A percentile compares a stretch with the other conserved stretches of the same genome.
Conservation (phyloP, 2,797 vertebrate genomes). For the Megaceryle alcyon region DNA sequence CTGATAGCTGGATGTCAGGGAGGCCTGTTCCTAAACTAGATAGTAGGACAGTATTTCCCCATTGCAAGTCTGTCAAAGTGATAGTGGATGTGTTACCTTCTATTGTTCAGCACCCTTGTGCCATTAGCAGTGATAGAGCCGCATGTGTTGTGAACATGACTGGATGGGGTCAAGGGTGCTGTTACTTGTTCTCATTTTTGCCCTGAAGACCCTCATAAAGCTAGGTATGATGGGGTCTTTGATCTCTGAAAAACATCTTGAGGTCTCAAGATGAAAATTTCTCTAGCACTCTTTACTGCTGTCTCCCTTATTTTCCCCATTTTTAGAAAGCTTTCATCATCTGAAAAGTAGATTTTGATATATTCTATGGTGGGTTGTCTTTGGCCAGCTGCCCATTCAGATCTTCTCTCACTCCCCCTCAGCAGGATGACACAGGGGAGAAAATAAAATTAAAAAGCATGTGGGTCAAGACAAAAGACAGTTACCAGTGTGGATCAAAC, state of each 20-base stretch:
- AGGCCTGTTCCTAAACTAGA: not conserved
- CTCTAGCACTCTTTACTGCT: rapidly evolving
- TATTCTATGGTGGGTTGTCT: not conserved
- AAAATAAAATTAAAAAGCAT: not conserved
- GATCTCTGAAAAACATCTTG: not conserved
- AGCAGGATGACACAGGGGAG: not conserved
- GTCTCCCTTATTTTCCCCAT: not conserved
- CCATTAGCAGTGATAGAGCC: not conserved
- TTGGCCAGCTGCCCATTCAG: not conserved
- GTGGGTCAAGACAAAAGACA: not conserved
- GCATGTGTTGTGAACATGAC: rapidly evolving
- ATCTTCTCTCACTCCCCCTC: not conserved
- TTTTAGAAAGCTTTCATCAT: not conserved
- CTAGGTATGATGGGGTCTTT: not conserved
- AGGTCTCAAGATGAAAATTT: not conserved
- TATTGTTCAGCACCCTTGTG: not conserved
- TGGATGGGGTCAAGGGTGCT: not conserved
- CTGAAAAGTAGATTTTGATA: not conserved
- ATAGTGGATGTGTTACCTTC: not conserved
- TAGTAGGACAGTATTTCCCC: not conserved
- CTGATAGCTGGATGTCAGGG: not conserved
- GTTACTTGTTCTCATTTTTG: not conserved
- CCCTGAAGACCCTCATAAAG: not conserved
- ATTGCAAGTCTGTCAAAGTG: not conserved
- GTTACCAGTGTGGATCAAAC: not conserved